These are phyloP conservation scores for Microcebus griseorufus DNA, from an alignment of 2,113 vertebrate genomes.

Conservation along the genomic window DNA sequence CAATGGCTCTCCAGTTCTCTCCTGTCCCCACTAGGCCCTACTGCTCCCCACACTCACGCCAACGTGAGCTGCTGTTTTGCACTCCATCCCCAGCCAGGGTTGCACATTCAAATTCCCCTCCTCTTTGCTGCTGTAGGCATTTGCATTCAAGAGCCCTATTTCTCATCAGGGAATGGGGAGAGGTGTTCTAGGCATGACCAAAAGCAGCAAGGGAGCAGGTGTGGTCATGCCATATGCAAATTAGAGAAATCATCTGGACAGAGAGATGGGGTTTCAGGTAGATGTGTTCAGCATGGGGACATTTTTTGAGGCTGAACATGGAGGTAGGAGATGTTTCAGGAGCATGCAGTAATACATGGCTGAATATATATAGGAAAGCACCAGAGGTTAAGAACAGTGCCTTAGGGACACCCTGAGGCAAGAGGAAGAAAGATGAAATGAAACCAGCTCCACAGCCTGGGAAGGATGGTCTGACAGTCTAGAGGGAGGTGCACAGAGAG, in stretches of 20 bases:
- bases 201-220: neutral
- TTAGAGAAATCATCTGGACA: neutral
- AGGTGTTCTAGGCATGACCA: neutral
- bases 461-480: neutral
- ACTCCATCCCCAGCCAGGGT: neutral
- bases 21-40: neutral
- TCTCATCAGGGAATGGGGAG: neutral
- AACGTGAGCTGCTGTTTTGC: neutral
- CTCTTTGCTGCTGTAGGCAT: rapidly evolving
- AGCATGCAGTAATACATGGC: neutral
- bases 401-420: neutral
- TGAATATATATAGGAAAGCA: neutral
- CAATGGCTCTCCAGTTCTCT: neutral
- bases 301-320: neutral
- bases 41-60: rapidly evolving
- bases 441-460: neutral
- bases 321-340: neutral
- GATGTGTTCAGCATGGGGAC: neutral
- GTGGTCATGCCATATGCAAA: rapidly evolving
- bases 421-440: neutral
- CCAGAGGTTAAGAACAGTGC: neutral
- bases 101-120: neutral
- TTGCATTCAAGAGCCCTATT: neutral
- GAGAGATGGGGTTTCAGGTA: neutral
- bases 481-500: too few relatives aligned